phyloP scores from a whole-genome alignment of 2,888 invertebrate species.

The Drosophila kambysellisi region DNA sequence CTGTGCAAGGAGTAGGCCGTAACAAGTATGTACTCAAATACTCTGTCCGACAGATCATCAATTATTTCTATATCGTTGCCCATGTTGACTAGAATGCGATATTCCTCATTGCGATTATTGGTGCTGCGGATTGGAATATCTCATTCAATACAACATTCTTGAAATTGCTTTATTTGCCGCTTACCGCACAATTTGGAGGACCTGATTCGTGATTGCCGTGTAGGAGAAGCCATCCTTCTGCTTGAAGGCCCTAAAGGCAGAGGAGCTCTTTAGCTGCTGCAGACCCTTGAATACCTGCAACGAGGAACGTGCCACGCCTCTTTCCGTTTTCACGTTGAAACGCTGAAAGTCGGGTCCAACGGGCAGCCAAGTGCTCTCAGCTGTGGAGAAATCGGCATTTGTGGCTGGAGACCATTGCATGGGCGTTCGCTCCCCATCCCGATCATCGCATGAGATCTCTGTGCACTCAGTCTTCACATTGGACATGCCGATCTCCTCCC shows the following conservation, averaged over 20 bases:
- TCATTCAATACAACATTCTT: neutral
- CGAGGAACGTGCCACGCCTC: conserved; percentile 86
- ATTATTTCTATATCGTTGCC: conserved; percentile 73
- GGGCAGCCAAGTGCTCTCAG: conserved; percentile 88
- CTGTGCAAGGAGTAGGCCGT: conserved; percentile 69
- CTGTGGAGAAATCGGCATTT: conserved; percentile 88
- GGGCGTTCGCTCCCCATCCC: conserved; percentile 88
- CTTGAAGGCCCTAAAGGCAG: conserved; percentile 82
- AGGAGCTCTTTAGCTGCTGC: conserved; percentile 85
- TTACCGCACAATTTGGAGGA: conserved; percentile 81
- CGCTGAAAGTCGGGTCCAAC: conserved; percentile 87
- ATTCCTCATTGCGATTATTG: conserved; percentile 69
- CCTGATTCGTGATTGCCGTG: conserved; percentile 75
- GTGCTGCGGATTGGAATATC: conserved; percentile 47
- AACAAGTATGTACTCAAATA: conserved; percentile 75
- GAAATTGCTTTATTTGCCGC: neutral
- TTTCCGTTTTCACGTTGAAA: conserved; percentile 87
- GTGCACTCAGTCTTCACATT: conserved; percentile 85
- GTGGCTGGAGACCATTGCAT: conserved; percentile 87
- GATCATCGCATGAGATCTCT: conserved; percentile 77
- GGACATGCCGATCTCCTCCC: conserved; percentile 90
- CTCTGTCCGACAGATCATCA: conserved; percentile 52
- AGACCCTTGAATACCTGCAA: conserved; percentile 87
- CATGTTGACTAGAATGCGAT: conserved; percentile 79
- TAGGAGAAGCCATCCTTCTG: conserved; percentile 71